phyloP scores from a whole-genome alignment of 2,888 invertebrate genomes.

The Plusia festucae region DNA sequence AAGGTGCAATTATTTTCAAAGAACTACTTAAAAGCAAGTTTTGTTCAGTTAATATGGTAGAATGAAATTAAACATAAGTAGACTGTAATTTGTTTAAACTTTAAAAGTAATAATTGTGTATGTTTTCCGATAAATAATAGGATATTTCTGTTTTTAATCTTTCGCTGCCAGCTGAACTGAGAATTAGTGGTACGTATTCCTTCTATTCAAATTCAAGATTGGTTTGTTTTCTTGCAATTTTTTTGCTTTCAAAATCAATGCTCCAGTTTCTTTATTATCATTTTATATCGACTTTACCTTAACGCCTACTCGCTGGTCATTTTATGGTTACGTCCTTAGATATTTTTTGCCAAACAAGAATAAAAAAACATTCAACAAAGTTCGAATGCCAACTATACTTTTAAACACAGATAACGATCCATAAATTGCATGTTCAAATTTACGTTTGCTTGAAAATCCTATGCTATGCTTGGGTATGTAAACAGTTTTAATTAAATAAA shows the following conservation, averaged over 20 bases:
- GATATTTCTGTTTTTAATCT: slow-evolving; percentile 50
- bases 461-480: not conserved
- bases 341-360: not conserved
- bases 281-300: not conserved
- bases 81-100: slow-evolving; percentile 8
- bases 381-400: too few species aligned
- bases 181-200: slow-evolving; percentile 52
- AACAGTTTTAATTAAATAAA: slow-evolving; percentile 3
- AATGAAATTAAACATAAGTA: slow-evolving; percentile 6
- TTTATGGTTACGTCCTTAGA: not conserved
- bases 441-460: slow-evolving; percentile 6
- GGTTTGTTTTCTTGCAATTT: slow-evolving; percentile 16
- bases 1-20: slow-evolving; percentile 6
- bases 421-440: not conserved
- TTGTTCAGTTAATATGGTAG: slow-evolving; percentile 19
- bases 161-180: slow-evolving; percentile 54
- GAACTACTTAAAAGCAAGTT: slow-evolving; percentile 15
- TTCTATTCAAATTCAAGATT: slow-evolving; percentile 32
- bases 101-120: not conserved
- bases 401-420: not conserved
- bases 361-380: too few species aligned
- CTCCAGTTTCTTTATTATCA: not conserved
- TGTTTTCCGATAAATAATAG: slow-evolving; percentile 27
- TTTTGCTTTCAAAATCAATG: not conserved
- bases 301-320: not conserved